Percentiles rank a stretch among this genome's conserved stretches.
Evolutionary conservation across 2,113 vertebrate genomes (phyloP).

Genomic region (Siniperca knerii): DNA sequence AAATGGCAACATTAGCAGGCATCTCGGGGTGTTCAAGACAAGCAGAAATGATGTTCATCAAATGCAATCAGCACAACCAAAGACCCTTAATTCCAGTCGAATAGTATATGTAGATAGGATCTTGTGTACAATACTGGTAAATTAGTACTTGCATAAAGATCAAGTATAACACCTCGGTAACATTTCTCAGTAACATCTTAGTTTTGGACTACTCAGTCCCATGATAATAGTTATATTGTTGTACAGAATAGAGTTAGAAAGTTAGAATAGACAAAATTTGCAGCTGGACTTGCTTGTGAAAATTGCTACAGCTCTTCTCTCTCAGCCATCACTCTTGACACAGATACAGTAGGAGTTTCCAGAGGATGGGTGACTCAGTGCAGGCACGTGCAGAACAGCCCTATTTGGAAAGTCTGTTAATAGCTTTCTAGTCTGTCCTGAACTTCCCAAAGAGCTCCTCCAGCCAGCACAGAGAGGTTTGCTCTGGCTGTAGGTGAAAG

Average conservation of each 20-base stretch:
- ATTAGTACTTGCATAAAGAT: neutral
- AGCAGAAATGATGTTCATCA: neutral
- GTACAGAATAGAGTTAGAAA: neutral
- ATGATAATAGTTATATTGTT: neutral
- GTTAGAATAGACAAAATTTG: neutral
- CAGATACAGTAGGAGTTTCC: conserved; percentile 46
- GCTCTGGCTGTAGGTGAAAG: neutral
- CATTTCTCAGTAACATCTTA: too few species aligned
- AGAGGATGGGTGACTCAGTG: conserved; percentile 50
- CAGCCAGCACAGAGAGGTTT: conserved; percentile 19
- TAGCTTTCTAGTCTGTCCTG: conserved; percentile 39
- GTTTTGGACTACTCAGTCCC: neutral
- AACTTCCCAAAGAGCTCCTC: conserved; percentile 48
- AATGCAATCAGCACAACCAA: conserved; percentile 36
- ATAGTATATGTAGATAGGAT: neutral
- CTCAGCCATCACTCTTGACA: conserved; percentile 25
- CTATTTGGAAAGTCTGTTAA: conserved; percentile 13
- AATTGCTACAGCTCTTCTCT: neutral
- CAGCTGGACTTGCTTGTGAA: neutral
- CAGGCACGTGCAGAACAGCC: conserved; percentile 53
- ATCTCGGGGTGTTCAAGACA: neutral
- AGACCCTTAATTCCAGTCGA: neutral
- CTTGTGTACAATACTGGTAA: too few species aligned
- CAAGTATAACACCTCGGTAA: neutral
- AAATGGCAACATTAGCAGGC: conserved; percentile 3